A percentile compares a stretch with the other conserved stretches of the same genome.
phyloP scores from a whole-genome alignment of 2,797 vertebrate genomes.

The Urocyon cinereoargenteus region DNA sequence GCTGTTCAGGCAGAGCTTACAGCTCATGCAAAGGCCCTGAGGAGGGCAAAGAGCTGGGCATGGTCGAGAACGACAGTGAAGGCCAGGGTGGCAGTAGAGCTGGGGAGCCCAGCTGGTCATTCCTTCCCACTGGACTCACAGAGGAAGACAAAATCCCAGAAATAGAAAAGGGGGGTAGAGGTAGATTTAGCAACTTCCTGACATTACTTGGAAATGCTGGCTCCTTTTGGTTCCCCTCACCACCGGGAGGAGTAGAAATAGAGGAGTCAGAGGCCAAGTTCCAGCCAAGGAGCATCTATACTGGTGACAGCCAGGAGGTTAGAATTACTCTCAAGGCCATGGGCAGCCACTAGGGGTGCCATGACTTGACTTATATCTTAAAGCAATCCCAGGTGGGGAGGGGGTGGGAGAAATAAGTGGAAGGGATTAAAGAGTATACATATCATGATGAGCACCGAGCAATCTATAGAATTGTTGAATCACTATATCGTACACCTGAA shows the following conservation, averaged over 20 bases:
- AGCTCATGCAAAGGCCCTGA: not conserved
- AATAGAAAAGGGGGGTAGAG: not conserved
- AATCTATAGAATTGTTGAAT: not conserved
- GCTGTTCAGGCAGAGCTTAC: not conserved
- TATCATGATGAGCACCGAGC: not conserved
- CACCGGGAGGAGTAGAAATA: not conserved
- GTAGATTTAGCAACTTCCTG: slow-evolving; percentile 20
- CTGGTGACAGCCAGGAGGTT: not conserved
- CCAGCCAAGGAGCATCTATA: not conserved
- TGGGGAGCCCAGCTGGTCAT: not conserved
- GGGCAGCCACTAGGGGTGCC: not conserved
- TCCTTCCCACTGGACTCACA: not conserved
- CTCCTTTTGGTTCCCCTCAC: not conserved
- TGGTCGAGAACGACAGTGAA: not conserved
- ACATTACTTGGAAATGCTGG: not conserved
- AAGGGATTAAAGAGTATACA: not conserved
- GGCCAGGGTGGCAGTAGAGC: not conserved
- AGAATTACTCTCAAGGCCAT: not conserved
- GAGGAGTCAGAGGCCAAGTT: not conserved
- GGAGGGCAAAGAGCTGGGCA: not conserved
- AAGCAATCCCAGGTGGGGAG: not conserved
- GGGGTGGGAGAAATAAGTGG: not conserved
- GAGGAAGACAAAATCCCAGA: not conserved
- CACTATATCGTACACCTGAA: not conserved
- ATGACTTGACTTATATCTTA: not conserved